phyloP scores from a whole-genome alignment of 2,888 invertebrate species.

The Drosophila neotestacea region DNA sequence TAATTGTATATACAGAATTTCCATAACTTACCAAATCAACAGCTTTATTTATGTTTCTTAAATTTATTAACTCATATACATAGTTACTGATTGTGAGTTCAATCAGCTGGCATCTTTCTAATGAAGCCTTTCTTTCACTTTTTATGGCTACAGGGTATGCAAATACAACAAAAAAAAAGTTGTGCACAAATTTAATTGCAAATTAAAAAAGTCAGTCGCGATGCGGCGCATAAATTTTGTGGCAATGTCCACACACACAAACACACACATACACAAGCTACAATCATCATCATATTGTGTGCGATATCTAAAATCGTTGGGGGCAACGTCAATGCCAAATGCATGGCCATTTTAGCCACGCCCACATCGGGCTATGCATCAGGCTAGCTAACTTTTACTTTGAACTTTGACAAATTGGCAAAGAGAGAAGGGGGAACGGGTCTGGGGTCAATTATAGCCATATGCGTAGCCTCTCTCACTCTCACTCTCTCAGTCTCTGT shows the following conservation, averaged over 20 bases:
- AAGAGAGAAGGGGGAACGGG: background rate
- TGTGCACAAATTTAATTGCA: slow-evolving; percentile 55
- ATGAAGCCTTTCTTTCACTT: too few species aligned
- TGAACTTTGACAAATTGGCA: slow-evolving; percentile 58
- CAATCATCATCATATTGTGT: slow-evolving; percentile 27
- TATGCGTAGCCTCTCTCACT: slow-evolving; percentile 18
- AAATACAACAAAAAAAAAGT: slow-evolving; percentile 1
- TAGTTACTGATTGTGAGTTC: background rate
- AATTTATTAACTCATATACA: too few species aligned
- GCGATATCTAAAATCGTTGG: slow-evolving; percentile 47
- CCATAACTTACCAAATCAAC: too few species aligned
- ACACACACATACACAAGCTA: too few species aligned
- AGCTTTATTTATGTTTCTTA: too few species aligned
- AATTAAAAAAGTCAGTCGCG: slow-evolving; percentile 55
- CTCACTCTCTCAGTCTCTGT: slow-evolving; percentile 3
- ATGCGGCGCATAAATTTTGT: slow-evolving; percentile 53
- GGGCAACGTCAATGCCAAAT: slow-evolving; percentile 49
- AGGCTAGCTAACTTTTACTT: slow-evolving; percentile 45
- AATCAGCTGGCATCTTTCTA: background rate
- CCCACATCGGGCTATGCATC: slow-evolving; percentile 13
- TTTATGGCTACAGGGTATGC: slow-evolving; percentile 40
- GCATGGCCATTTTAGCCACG: slow-evolving; percentile 51
- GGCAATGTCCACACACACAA: background rate
- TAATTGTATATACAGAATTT: too few species aligned
- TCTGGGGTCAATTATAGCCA: slow-evolving; percentile 27